Evolutionary conservation across 1,140 invertebrate species (phyloP), one percentile per base, ranked within the genome.

Genomic region (Calosoma granatense): DNA sequence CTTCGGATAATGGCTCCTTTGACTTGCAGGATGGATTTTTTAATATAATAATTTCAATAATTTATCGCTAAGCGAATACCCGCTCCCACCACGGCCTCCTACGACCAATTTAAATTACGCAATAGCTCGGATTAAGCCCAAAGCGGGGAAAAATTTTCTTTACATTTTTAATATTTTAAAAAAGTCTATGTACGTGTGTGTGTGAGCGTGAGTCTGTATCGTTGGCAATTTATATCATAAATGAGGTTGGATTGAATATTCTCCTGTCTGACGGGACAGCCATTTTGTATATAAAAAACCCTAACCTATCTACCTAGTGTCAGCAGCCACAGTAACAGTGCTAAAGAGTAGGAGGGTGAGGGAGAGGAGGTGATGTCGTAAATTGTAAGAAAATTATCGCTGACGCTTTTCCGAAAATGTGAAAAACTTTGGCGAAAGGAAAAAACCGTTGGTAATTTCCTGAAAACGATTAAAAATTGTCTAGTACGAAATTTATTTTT

Each of bases 41-140:
- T 80, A 80, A 80, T 80, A 78, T 77, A 80, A 80, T 80, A 79
- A 80, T 79, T 79, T 74, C 77, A 74, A 80, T 80, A 79, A 80
- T 80, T 79, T 79, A 78, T 79, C 67, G 72, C 73, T 73, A 72
- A 71, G 73, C 72, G 68, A 67, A 54, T 67, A 64, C 63, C 67
- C 58, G 41, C n/a, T n/a, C 59, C 67, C 67, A 71, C 71, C 73
- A 69, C 72, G 62, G 57, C 60, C 63, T 61, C 23, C 56, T 20
- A 56, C 20, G 22, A 56, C 22, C 67, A 64, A 69, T 69, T 68
- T 69, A 70, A 69, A 70, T 70, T 70, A 70, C 67, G 68, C 67
- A 65, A 69, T 70, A 70, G 69, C 66, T 56, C 17, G 41, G 41
- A 47, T 47, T 47, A 47, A 36, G 41, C 9, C 17, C 9, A 17